These are phyloP conservation scores for Notarius quadriscutis DNA, from an alignment of 2,113 vertebrate species.

Conservation along the genomic window DNA sequence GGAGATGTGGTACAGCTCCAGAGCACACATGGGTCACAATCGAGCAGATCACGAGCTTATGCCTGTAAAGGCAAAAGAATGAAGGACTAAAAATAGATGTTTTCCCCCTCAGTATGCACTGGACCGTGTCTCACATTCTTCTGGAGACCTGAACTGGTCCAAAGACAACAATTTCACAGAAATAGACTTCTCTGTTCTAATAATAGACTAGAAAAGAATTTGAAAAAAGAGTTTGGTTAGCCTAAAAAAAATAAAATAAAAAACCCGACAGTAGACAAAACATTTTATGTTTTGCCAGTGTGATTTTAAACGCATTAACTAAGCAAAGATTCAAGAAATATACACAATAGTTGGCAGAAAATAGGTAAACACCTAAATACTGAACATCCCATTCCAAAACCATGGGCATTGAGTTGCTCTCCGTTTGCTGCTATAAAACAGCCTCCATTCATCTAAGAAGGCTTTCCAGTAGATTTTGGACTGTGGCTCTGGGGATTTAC, in stretches of 20 bases:
- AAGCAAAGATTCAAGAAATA: background rate
- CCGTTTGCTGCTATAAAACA: background rate
- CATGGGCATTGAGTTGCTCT: background rate
- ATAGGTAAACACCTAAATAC: background rate
- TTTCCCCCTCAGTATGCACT: background rate
- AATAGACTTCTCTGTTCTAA: constrained; percentile 67
- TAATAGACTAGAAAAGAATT: constrained; percentile 47
- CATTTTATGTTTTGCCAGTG: background rate
- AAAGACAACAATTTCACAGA: constrained; percentile 64
- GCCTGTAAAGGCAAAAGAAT: constrained; percentile 44
- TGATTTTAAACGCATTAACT: background rate
- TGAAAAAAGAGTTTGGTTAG: background rate
- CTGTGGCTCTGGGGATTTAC: background rate
- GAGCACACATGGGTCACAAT: background rate
- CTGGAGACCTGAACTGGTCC: constrained; percentile 29
- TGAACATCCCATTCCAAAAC: background rate
- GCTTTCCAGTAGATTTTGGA: background rate
- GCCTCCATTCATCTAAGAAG: background rate
- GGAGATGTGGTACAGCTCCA: constrained; percentile 5
- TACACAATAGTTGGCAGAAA: background rate
- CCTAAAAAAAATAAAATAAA: background rate
- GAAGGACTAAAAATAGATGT: constrained; percentile 32
- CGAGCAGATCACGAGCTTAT: constrained; percentile 9
- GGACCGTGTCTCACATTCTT: constrained; percentile 26
- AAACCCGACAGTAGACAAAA: background rate